Conservation (phyloP, 2,113 vertebrate species). For the Indicator indicator region DNA sequence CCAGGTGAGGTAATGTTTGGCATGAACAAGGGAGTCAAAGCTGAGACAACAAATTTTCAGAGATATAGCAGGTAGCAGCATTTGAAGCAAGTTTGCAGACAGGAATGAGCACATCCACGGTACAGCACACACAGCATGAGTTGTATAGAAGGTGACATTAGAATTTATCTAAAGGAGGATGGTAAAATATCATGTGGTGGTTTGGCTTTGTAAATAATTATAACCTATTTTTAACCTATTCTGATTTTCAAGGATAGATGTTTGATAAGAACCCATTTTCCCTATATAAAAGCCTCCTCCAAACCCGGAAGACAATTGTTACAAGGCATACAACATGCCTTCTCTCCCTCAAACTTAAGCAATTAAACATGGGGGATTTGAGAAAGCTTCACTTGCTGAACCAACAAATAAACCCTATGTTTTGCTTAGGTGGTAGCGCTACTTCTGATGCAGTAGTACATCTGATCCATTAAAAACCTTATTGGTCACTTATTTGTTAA, state of each 20-base stretch:
- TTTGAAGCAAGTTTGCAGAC: background rate
- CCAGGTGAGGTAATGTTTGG: background rate
- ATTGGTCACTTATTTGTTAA: no score
- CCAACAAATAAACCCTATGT: no score
- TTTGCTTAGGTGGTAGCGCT: no score
- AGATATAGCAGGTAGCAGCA: background rate
- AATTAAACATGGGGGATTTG: no score
- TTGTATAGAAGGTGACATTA: background rate
- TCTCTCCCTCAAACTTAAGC: no score
- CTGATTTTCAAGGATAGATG: background rate
- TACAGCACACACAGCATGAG: background rate
- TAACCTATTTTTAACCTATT: background rate
- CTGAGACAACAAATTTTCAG: background rate
- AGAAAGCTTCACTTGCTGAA: no score
- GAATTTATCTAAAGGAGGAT: background rate
- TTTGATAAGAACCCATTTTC: background rate
- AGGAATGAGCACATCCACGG: background rate
- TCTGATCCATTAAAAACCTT: no score
- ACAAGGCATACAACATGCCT: no score
- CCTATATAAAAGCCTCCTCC: background rate
- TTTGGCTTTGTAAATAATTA: background rate
- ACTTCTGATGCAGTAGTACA: no score
- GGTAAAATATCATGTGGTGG: background rate
- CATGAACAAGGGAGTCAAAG: background rate
- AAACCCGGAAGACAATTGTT: no score